phyloP scores from a whole-genome alignment of 2,797 vertebrate species.

The Dallia pectoralis region DNA sequence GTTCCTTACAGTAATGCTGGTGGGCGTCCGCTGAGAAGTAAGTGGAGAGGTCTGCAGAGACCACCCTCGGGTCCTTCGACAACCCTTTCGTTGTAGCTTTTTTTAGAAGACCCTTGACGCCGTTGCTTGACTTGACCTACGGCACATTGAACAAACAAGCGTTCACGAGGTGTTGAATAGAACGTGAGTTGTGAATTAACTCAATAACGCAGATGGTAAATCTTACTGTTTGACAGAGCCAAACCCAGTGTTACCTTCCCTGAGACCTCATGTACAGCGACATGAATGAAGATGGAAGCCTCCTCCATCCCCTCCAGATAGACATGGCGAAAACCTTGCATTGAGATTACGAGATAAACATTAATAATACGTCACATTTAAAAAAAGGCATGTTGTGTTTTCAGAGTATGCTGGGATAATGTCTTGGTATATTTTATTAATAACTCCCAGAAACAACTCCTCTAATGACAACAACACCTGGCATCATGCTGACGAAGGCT shows the following conservation, averaged over 20 bases:
- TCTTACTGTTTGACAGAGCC: not conserved
- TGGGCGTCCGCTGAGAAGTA: slow-evolving; percentile 76
- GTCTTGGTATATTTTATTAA: not conserved
- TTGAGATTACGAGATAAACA: not conserved
- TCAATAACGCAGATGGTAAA: not conserved
- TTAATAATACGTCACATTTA: not conserved
- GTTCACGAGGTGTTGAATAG: slow-evolving; percentile 2
- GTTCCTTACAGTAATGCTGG: slow-evolving; percentile 77
- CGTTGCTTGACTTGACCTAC: slow-evolving; percentile 70
- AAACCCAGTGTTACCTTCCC: slow-evolving; percentile 81
- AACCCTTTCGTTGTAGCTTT: slow-evolving; percentile 68
- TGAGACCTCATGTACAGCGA: slow-evolving; percentile 82
- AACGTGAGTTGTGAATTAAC: not conserved
- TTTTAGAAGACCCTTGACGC: slow-evolving; percentile 71
- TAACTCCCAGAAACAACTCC: not conserved
- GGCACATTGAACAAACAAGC: slow-evolving; percentile 22
- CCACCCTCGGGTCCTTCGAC: slow-evolving; percentile 73
- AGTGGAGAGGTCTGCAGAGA: slow-evolving; percentile 84
- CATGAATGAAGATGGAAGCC: slow-evolving; percentile 94
- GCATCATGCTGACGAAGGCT: slow-evolving; percentile 92
- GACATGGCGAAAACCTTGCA: slow-evolving; percentile 90
- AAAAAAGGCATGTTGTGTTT: slow-evolving; percentile 11
- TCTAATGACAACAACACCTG: slow-evolving; percentile 74
- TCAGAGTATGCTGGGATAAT: not conserved
- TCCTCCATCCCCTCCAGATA: slow-evolving; percentile 96